These are phyloP conservation scores for Porites cylindrica DNA, from an alignment of 92 coral and sea anemone species.

Conservation along the genomic window DNA sequence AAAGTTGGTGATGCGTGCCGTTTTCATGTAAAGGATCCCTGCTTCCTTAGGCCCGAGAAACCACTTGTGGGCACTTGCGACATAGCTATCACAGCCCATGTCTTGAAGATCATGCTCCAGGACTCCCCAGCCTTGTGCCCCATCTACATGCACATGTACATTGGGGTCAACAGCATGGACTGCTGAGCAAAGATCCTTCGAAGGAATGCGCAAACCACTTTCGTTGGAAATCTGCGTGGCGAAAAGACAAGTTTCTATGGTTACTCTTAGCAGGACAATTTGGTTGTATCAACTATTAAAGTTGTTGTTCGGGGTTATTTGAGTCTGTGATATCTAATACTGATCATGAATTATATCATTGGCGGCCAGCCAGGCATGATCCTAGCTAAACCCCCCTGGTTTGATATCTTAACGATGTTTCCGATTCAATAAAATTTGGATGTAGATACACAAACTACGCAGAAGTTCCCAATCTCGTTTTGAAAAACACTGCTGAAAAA, in stretches of 20 bases:
- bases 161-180: conserved; percentile 47
- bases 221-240: conserved; percentile 57
- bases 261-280: background rate
- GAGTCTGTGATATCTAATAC: no score
- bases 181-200: conserved; percentile 37
- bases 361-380: no score
- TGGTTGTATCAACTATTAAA: background rate
- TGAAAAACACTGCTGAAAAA: no score
- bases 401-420: no score
- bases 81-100: conserved; percentile 73
- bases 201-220: conserved; percentile 69
- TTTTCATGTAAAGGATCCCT: conserved; percentile 73
- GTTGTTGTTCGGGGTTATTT: no score
- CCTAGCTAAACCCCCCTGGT: no score
- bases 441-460: no score
- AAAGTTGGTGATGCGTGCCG: conserved; percentile 47
- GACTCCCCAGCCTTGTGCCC: conserved; percentile 76
- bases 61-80: conserved; percentile 79
- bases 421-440: no score
- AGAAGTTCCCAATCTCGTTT: no score
- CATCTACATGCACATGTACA: conserved; percentile 77
- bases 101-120: conserved; percentile 52
- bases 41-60: conserved; percentile 81
- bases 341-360: no score
- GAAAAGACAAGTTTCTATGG: background rate